Evolutionary conservation across 2,113 vertebrate species (phyloP).

Genomic region (Peromyscus maniculatus): DNA sequence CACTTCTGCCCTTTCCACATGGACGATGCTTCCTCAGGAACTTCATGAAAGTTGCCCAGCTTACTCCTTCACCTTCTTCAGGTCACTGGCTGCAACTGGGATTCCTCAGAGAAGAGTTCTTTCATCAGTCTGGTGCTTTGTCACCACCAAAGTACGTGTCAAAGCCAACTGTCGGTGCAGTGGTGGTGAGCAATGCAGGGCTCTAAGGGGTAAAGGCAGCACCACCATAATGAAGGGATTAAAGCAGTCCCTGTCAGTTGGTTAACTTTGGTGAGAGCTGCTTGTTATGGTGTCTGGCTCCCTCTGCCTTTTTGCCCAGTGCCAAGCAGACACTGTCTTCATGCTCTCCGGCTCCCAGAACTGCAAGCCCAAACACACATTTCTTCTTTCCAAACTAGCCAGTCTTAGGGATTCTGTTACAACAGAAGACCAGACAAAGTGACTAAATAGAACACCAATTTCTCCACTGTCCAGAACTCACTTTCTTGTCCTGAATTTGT

Average conservation of each 20-base stretch:
- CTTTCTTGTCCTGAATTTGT: neutral
- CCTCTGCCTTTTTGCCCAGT: no score
- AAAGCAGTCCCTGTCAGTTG: neutral
- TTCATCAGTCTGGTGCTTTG: neutral
- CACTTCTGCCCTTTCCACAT: neutral
- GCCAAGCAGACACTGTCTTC: neutral
- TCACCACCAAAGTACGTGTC: neutral
- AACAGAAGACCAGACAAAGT: neutral
- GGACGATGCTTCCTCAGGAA: neutral
- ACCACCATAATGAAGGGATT: neutral
- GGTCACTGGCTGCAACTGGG: neutral
- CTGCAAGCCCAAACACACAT: neutral
- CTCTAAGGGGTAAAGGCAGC: neutral
- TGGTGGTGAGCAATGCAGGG: neutral
- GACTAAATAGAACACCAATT: neutral
- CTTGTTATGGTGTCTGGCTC: neutral
- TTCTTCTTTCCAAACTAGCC: neutral
- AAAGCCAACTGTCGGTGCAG: neutral
- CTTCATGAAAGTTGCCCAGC: neutral
- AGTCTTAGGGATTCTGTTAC: neutral
- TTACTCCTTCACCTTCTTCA: neutral
- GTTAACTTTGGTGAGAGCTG: neutral
- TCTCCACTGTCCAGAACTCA: neutral
- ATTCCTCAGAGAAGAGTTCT: neutral
- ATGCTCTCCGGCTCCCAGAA: neutral